Percentiles rank a stretch among this genome's conserved stretches.
These are phyloP conservation scores for Vanessa cardui DNA, from an alignment of 2,888 invertebrate species.

Conservation along the genomic window DNA sequence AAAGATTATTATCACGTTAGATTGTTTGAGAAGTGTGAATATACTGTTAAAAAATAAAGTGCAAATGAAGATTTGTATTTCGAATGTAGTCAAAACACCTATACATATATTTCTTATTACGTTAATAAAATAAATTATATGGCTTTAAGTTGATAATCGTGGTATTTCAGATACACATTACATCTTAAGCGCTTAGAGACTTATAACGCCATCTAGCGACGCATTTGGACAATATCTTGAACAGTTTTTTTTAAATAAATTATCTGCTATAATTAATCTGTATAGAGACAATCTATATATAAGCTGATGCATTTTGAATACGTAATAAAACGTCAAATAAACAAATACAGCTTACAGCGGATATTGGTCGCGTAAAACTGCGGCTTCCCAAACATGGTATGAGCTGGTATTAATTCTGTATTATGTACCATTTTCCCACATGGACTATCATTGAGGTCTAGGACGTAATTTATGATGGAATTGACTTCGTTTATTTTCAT, in stretches of 20 bases:
- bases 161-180: neutral
- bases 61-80: too few species aligned
- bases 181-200: neutral
- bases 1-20: too few species aligned
- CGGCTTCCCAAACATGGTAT: slow-evolving; percentile 45
- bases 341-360: slow-evolving; percentile 46
- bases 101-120: too few species aligned
- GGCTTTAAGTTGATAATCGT: too few species aligned
- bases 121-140: too few species aligned
- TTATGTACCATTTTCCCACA: slow-evolving; percentile 31
- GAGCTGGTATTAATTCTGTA: slow-evolving; percentile 42
- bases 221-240: neutral
- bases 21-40: too few species aligned
- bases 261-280: too few species aligned
- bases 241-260: too few species aligned
- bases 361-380: slow-evolving; percentile 50
- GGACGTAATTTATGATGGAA: slow-evolving; percentile 31
- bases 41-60: too few species aligned
- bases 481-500: slow-evolving; percentile 55
- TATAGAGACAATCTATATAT: too few species aligned
- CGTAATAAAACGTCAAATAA: slow-evolving; percentile 32
- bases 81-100: too few species aligned
- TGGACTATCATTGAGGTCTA: slow-evolving; percentile 31
- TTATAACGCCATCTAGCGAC: slow-evolving; percentile 10
- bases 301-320: slow-evolving; percentile 25